Conservation (phyloP, 1,140 invertebrate species). For the Stratiolaelaps scimitus region DNA sequence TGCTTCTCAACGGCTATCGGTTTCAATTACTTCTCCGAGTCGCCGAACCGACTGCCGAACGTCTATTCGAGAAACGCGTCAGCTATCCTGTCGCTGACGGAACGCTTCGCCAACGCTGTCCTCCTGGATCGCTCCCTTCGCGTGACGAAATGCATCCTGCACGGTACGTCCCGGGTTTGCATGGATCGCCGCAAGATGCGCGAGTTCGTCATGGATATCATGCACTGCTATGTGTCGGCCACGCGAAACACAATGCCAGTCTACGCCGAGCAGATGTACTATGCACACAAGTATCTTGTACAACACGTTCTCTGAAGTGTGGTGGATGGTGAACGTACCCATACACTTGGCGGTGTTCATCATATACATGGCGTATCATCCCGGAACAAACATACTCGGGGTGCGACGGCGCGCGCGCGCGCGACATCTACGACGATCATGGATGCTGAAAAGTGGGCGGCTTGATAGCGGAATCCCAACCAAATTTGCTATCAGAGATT, state of each 20-base stretch:
- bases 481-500: no score
- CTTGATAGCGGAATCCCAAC: no score
- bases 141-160: background rate
- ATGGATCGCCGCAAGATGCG: background rate
- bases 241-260: constrained; percentile 7
- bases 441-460: no score
- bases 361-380: no score
- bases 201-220: background rate
- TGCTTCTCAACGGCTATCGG: background rate
- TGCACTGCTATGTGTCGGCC: constrained; percentile 3
- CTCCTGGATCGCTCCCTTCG: background rate
- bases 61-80: background rate
- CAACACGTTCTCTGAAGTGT: constrained; percentile 3
- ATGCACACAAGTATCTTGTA: background rate
- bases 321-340: no score
- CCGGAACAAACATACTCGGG: no score
- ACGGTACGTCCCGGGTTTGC: background rate
- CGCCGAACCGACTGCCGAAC: background rate
- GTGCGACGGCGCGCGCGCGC: no score
- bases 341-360: no score
- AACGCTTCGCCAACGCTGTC: background rate
- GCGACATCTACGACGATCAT: no score
- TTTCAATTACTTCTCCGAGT: background rate
- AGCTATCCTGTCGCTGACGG: background rate
- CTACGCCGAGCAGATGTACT: constrained; percentile 10